Evolutionary conservation across 2,888 invertebrate genomes (phyloP), one percentile per base, ranked within the genome.

Genomic region (Perizoma flavofasciatum): DNA sequence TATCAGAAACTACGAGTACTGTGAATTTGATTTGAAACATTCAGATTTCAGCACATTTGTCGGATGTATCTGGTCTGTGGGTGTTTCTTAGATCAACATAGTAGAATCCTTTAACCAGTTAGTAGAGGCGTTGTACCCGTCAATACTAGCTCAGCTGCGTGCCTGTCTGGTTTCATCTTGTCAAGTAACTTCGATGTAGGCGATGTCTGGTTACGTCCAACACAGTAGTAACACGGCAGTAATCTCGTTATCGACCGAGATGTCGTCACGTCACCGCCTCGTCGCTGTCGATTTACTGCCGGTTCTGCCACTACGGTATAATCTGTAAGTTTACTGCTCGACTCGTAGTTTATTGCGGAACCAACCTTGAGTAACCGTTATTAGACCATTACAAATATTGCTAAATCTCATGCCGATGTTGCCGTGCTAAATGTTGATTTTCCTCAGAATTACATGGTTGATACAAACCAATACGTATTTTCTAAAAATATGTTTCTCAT

Each of bases 201-300:
- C 33, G 55, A 58, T n/a, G 10, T 8, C 46, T 40, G 46, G 34
- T 41, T 55, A 50, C 49, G 52, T 56, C 49, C 39, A 54, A 55
- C 60, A 55, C 57, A 50, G 39, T 54, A 61, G 55, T 55, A 52
- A 60, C 48, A 67, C 64, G 56, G 64, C 65, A 62, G 68, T 76
- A 75, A 81, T 78, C 77, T 77, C 68, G 73, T 80, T 79, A 81
- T 76, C 72, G 69, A 68, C 60, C 63, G 70, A 71, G 66, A 73
- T 76, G 77, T 79, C 75, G 74, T 69, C 77, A 75, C 73, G 67
- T 68, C 64, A 68, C 66, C 65, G 65, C 67, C 65, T 61, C 64
- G 54, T 62, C 69, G 59, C 61, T 64, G 66, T 60, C 72, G 73
- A 72, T 81, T 79, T 77, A 79, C 70, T 71, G 64, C 52, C 67